Base-by-base conservation (phyloP, 2,888 invertebrate species). In the Polyommatus icarus region DNA sequence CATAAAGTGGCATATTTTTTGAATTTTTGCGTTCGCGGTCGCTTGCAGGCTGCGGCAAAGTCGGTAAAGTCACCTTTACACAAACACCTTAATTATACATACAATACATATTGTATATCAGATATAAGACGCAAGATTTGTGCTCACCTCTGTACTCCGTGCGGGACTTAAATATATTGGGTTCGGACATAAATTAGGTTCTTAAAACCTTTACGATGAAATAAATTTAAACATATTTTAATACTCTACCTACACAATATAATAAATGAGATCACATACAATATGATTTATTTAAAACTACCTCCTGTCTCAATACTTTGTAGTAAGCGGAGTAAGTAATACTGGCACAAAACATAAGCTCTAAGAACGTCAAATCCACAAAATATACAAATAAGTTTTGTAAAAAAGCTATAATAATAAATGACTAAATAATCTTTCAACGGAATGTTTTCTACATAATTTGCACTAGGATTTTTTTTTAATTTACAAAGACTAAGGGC, bases 221-320 rank as follows among this genome's bases (percentile, higher is more conserved):
- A 18, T 5, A 10, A 1, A 46, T 24, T n/a, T 20, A 5, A 18
- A 54, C 50, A 18, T 7, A 10, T 15, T 20, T n/a, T 46, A 15
- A 50, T 73, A 73, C 1, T 54, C 24, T 54, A 46, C 29, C 18
- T 75, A 75, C 18, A 54, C 10, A 54, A n/a, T n/a, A n/a, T n/a
- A n/a, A n/a, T n/a, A n/a, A 20, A 72, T 54, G 75, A 75, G 75
- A 75, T 75, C 75, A 75, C 72, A 20, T 72, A 40, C 12, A 72
- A 40, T 54, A 75, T 24, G 24, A 75, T 50, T 29, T 73, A 15
- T 46, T 20, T 75, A 24, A 24, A 50, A 75, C 46, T 15, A 73
- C 24, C 75, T 75, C 75, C 73, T 24, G 15, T 24, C 29, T 24
- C 36, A 71, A 40, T 72, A 71, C 71, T 71, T 12, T 29, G 61